Conservation (phyloP, 2,888 invertebrate genomes). For the Nomada ferruginata region DNA sequence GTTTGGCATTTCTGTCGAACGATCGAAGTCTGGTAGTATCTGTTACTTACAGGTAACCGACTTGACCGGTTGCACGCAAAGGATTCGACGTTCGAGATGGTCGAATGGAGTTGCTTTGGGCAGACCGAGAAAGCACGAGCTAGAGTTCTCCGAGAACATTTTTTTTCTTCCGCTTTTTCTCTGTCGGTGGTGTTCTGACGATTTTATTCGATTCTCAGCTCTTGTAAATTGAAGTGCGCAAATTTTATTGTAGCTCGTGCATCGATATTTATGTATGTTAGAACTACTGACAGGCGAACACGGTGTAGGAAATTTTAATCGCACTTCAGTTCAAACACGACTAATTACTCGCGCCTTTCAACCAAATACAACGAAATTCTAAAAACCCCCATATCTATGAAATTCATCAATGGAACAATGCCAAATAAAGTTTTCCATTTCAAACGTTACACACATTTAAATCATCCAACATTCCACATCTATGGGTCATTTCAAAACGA, state of each 20-base stretch:
- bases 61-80: conserved; percentile 36
- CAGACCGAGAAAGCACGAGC: background rate
- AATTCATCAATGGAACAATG: too few relatives aligned
- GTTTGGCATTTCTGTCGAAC: conserved; percentile 37
- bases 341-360: too few relatives aligned
- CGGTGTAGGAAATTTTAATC: too few relatives aligned
- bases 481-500: background rate
- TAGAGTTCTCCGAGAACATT: background rate
- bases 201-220: background rate
- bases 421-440: too few relatives aligned
- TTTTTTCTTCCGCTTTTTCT: background rate
- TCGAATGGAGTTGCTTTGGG: background rate
- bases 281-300: too few relatives aligned
- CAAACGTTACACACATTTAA: too few relatives aligned
- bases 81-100: background rate
- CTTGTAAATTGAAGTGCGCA: too few relatives aligned
- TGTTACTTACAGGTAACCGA: conserved; percentile 18
- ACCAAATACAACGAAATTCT: too few relatives aligned
- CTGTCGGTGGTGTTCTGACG: too few relatives aligned
- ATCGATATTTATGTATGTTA: background rate
- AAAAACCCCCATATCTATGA: too few relatives aligned
- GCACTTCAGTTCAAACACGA: too few relatives aligned
- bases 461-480: too few relatives aligned
- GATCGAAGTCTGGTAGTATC: background rate
- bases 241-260: background rate